Evolutionary conservation across 2,113 vertebrate genomes (phyloP).

Genomic region (Speoplatyrhinus poulsoni): DNA sequence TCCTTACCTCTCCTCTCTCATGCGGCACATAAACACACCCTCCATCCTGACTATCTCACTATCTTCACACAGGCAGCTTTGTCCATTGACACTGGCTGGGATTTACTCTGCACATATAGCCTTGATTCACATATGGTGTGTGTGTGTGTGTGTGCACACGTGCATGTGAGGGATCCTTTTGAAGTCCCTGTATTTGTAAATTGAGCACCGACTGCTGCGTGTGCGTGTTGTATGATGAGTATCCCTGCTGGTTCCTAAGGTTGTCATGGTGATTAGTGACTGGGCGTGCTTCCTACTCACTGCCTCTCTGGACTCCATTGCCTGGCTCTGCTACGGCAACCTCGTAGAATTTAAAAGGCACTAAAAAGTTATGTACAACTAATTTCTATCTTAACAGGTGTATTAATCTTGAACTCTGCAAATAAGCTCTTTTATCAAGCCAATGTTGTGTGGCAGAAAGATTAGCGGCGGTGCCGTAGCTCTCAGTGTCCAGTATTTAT

Average conservation of each 20-base stretch:
- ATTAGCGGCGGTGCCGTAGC: not conserved
- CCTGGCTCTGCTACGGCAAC: not conserved
- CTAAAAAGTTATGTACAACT: conserved; percentile 16
- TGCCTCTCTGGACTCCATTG: not conserved
- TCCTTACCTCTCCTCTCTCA: conserved; percentile 15
- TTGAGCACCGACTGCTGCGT: not conserved
- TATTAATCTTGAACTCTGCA: conserved; percentile 19
- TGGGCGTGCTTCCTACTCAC: conserved; percentile 3
- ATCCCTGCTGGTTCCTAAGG: conserved; percentile 27
- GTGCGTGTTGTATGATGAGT: conserved; percentile 24
- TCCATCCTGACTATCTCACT: conserved; percentile 36
- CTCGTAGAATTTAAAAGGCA: not conserved
- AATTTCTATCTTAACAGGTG: conserved; percentile 3
- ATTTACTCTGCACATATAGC: conserved; percentile 57
- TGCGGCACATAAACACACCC: conserved; percentile 15
- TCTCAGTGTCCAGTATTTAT: not conserved
- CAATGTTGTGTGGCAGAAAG: not conserved
- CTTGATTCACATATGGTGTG: conserved; percentile 36
- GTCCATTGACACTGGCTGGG: conserved; percentile 55
- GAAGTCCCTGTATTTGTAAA: not conserved
- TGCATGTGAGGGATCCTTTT: not conserved
- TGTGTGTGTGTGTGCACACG: not conserved
- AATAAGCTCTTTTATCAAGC: not conserved
- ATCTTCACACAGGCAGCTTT: conserved; percentile 51
- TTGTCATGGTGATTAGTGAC: conserved; percentile 50